A percentile compares a stretch with the other conserved stretches of the same genome.
phyloP scores from a whole-genome alignment of 2,113 vertebrate species.

The Lagopus muta region DNA sequence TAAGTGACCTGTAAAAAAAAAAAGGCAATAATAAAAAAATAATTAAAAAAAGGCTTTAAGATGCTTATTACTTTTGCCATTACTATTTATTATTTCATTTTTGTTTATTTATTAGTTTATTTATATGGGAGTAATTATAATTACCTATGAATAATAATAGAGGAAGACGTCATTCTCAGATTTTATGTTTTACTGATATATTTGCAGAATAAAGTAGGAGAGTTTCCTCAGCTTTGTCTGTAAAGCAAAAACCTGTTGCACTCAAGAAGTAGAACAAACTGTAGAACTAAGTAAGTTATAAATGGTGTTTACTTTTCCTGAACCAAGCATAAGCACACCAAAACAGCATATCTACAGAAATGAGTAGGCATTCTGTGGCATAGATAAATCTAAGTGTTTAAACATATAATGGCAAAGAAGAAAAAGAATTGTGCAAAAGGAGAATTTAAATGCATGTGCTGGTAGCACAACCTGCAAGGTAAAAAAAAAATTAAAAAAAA shows the following conservation, averaged over 20 bases:
- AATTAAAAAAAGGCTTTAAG: neutral
- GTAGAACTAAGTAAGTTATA: neutral
- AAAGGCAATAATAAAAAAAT: neutral
- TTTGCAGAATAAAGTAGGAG: neutral
- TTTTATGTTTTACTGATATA: neutral
- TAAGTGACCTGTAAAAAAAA: neutral
- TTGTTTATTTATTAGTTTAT: neutral
- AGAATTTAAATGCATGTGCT: neutral
- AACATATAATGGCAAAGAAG: neutral
- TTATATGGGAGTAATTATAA: neutral
- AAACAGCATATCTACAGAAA: neutral
- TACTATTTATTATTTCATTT: neutral
- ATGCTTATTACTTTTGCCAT: neutral
- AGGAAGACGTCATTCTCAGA: neutral
- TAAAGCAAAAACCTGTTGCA: neutral
- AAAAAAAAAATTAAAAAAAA: neutral
- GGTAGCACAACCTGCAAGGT: neutral
- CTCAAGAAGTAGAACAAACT: neutral
- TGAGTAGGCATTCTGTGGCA: neutral
- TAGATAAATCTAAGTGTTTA: neutral
- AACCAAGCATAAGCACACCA: neutral
- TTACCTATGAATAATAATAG: neutral
- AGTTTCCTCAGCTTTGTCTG: neutral
- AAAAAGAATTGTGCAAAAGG: neutral
- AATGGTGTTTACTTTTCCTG: neutral